phyloP scores from a whole-genome alignment of 2,888 invertebrate species.

The Aporophyla nigra region DNA sequence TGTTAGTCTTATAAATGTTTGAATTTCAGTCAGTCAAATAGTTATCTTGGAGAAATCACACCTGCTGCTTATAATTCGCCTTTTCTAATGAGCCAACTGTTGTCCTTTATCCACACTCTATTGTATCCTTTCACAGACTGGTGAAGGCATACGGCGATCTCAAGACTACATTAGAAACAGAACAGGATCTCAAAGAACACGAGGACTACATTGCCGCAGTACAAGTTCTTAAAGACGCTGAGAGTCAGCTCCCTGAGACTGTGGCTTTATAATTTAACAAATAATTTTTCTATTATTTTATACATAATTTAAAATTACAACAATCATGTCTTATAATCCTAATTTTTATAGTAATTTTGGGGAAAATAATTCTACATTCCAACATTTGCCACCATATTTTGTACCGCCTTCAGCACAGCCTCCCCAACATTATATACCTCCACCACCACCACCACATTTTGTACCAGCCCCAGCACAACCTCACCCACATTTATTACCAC shows the following conservation, averaged over 20 bases:
- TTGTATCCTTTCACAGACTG: slow-evolving; percentile 84
- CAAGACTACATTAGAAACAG: slow-evolving; percentile 93
- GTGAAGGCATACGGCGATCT: slow-evolving; percentile 95
- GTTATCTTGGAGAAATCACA: too few species aligned
- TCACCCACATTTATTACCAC: slow-evolving; percentile 15
- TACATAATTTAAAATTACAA: slow-evolving; percentile 68
- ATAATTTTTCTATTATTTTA: slow-evolving; percentile 68
- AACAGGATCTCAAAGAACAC: slow-evolving; percentile 94
- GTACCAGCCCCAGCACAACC: slow-evolving; percentile 61
- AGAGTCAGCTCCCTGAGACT: slow-evolving; percentile 89
- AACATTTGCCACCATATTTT: slow-evolving; percentile 72
- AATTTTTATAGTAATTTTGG: slow-evolving; percentile 82
- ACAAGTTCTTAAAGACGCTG: slow-evolving; percentile 93
- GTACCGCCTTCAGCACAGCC: slow-evolving; percentile 61
- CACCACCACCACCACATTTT: slow-evolving; percentile 47
- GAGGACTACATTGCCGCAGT: slow-evolving; percentile 94
- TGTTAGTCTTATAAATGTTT: background rate
- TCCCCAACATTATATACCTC: background rate
- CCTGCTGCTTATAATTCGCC: background rate
- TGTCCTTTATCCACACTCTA: background rate
- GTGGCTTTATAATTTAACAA: slow-evolving; percentile 72
- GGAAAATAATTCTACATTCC: slow-evolving; percentile 85
- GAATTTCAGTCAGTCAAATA: background rate
- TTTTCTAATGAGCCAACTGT: background rate
- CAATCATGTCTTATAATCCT: slow-evolving; percentile 87